Evolutionary conservation across 1,140 invertebrate species (phyloP), one percentile per base, ranked within the genome.

Genomic region (Leptoteleia sp.): DNA sequence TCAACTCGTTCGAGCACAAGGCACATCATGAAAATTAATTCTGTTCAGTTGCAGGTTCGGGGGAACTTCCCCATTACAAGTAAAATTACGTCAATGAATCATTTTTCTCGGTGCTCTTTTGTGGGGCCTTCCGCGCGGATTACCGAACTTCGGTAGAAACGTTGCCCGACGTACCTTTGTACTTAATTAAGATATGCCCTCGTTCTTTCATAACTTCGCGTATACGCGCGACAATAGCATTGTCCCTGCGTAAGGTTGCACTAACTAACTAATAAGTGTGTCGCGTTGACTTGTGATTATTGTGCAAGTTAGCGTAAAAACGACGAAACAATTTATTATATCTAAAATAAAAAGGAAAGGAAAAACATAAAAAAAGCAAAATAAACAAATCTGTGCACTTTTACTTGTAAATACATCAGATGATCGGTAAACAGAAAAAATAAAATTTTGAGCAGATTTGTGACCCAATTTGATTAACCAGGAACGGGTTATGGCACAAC

Each of bases 191-290:
- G 82, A 84, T 85, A 87, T 87, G 78, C 87, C 87, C 85, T 88
- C 84, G 87, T 88, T 88, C 87, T 87, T 88, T 88, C 87, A 88
- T 82, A 83, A 82, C 83, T 84, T 82, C 76, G 79, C 77, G 82
- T 72, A 54, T 11, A 65, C 65, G 70, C 52, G 75, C 54, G 64
- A 76, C 61, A 76, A 76, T 55, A 71, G 40, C 35, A 76, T 80
- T 76, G 76, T 76, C 55, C 62, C 47, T 70, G 75, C 80, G 81
- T 79, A 62, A 77, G 80, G 81, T 80, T 78, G 45, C 72, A 79
- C 65, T 80, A 81, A 77, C 55, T 81, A 81, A 76, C 70, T 75
- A 55, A 65, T 72, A 76, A 84, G 80, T 81, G 80, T 82, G 79
- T 80, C 80, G 78, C 67, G 81, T 81, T 68, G 47, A 80, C 67